phyloP scores from a whole-genome alignment of 2,888 invertebrate genomes.

The Bellardia bayeri region DNA sequence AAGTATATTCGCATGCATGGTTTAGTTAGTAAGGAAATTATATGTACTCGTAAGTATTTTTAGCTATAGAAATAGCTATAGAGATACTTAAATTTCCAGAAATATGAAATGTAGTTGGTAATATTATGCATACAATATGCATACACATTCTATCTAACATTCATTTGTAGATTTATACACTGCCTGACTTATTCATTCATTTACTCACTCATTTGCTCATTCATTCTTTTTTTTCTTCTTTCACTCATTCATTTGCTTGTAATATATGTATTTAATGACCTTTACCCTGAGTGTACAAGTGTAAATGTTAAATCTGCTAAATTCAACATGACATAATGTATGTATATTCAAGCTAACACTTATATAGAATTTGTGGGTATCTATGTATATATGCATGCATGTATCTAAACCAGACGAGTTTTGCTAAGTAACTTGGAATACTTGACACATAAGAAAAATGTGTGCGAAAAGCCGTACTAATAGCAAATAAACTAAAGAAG shows the following conservation, averaged over 20 bases:
- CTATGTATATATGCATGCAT: too few relatives aligned
- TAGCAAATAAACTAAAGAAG: too few relatives aligned
- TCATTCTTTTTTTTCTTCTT: not conserved
- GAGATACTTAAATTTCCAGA: not conserved
- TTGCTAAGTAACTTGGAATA: too few relatives aligned
- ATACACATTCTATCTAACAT: not conserved
- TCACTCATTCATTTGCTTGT: constrained; percentile 1
- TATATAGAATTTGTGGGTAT: not conserved
- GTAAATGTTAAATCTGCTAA: constrained; percentile 11
- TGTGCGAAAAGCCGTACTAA: too few relatives aligned
- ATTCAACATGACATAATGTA: constrained; percentile 8
- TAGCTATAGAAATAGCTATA: not conserved
- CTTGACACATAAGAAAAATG: too few relatives aligned
- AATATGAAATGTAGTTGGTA: constrained; percentile 1
- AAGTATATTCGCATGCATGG: not conserved
- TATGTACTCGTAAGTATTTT: too few relatives aligned
- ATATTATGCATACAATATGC: constrained; percentile 16
- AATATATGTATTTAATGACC: constrained; percentile 27
- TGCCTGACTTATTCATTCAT: not conserved
- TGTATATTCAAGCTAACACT: not conserved
- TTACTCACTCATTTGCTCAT: not conserved
- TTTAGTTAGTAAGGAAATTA: constrained; percentile 8
- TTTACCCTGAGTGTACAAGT: not conserved
- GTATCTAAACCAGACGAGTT: too few relatives aligned
- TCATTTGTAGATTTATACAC: not conserved